Conservation (phyloP, 2,113 vertebrate genomes). For the Gopherus evgoodei region DNA sequence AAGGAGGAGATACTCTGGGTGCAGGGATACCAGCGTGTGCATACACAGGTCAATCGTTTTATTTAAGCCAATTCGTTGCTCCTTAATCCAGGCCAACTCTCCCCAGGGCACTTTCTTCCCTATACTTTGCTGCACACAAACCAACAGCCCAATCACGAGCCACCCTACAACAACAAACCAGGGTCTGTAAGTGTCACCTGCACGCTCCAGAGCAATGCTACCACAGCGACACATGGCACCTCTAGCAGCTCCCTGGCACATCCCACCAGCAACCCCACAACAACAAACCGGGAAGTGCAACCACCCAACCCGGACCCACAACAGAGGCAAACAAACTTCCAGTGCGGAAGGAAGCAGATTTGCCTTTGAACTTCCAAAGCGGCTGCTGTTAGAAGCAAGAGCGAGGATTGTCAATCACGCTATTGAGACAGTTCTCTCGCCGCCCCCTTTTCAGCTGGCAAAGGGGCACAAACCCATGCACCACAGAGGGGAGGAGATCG, state of each 20-base stretch:
- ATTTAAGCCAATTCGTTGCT: no score
- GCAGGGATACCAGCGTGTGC: rapidly evolving
- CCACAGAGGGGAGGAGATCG: background rate
- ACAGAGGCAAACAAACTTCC: background rate
- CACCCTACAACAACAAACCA: background rate
- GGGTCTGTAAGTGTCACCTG: background rate
- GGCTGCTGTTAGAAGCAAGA: background rate
- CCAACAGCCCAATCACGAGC: no score
- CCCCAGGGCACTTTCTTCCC: background rate
- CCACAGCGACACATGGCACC: no score
- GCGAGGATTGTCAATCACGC: background rate
- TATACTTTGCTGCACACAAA: no score
- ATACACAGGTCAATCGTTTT: no score
- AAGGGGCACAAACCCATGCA: background rate
- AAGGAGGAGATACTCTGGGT: no score
- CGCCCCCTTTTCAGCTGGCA: background rate
- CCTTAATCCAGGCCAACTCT: no score
- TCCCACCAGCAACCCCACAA: background rate
- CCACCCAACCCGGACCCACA: background rate
- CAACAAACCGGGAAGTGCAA: no score
- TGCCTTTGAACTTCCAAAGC: background rate
- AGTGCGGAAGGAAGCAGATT: background rate
- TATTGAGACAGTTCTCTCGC: background rate
- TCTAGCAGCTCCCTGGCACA: background rate
- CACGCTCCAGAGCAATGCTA: background rate